Percentiles rank a stretch among this genome's conserved stretches.
These are phyloP conservation scores for Porphyrio hochstetteri DNA, from an alignment of 2,113 vertebrate species.

Conservation along the genomic window DNA sequence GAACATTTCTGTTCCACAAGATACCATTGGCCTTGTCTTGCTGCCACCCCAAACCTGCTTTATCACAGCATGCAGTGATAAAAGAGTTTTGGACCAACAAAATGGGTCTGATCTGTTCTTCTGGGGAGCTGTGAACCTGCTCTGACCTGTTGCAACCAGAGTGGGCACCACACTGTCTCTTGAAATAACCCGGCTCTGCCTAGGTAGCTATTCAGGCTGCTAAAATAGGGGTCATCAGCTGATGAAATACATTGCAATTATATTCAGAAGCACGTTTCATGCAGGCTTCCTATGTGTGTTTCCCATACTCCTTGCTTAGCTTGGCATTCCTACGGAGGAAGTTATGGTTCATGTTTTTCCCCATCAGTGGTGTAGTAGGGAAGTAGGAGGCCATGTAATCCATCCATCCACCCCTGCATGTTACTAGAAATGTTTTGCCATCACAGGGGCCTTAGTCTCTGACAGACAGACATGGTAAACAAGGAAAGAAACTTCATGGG, in stretches of 20 bases:
- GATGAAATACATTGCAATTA: background rate
- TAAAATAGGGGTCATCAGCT: background rate
- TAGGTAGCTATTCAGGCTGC: background rate
- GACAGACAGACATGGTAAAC: background rate
- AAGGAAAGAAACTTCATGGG: background rate
- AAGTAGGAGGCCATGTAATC: background rate
- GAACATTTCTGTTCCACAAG: background rate
- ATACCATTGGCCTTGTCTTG: background rate
- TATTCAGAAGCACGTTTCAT: background rate
- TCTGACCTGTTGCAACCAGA: background rate
- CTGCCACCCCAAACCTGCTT: background rate
- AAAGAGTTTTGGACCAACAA: background rate
- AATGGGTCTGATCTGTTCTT: background rate
- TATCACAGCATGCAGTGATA: background rate
- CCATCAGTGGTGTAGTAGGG: background rate
- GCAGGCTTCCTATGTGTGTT: background rate
- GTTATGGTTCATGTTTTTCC: background rate
- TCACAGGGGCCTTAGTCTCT: background rate
- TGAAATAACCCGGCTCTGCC: background rate
- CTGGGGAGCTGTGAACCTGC: background rate
- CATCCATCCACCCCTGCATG: background rate
- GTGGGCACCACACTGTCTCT: background rate
- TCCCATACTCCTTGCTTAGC: background rate
- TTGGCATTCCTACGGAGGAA: background rate
- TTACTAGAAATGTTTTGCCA: background rate